phyloP scores from a whole-genome alignment of 2,113 vertebrate species.

The Ramphastos sulfuratus region DNA sequence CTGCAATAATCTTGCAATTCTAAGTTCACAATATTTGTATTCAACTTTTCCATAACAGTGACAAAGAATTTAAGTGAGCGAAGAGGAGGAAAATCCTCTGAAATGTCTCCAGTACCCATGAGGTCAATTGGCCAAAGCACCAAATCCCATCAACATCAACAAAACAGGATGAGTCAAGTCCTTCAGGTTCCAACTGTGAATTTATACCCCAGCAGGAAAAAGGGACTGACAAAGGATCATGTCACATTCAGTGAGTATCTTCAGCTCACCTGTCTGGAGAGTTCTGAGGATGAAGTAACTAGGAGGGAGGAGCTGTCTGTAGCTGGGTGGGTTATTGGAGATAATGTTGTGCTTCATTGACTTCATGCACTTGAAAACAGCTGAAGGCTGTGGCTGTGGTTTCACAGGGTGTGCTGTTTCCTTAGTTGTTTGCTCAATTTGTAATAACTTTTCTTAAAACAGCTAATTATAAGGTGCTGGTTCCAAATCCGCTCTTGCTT shows the following conservation, averaged over 20 bases:
- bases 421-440: neutral
- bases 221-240: conserved; percentile 86
- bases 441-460: neutral
- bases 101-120: conserved; percentile 91
- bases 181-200: conserved; percentile 92
- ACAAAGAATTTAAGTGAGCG: conserved; percentile 93
- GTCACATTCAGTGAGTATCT: conserved; percentile 81
- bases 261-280: neutral
- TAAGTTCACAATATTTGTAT: neutral
- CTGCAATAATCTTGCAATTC: neutral
- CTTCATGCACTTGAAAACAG: neutral
- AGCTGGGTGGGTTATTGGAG: neutral
- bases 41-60: conserved; percentile 74
- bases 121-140: conserved; percentile 81
- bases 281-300: neutral
- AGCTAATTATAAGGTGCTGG: neutral
- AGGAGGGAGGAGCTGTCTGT: neutral
- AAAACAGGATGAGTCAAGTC: conserved; percentile 92
- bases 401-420: fast-evolving
- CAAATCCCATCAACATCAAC: conserved; percentile 82
- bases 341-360: neutral
- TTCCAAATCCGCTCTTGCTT: neutral
- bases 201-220: conserved; percentile 89
- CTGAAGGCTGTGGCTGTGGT: neutral
- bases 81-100: conserved; percentile 82